A percentile compares a stretch with the other conserved stretches of the same genome.
Evolutionary conservation across 1,140 invertebrate genomes (phyloP).

Genomic region (Heterodera schachtii): DNA sequence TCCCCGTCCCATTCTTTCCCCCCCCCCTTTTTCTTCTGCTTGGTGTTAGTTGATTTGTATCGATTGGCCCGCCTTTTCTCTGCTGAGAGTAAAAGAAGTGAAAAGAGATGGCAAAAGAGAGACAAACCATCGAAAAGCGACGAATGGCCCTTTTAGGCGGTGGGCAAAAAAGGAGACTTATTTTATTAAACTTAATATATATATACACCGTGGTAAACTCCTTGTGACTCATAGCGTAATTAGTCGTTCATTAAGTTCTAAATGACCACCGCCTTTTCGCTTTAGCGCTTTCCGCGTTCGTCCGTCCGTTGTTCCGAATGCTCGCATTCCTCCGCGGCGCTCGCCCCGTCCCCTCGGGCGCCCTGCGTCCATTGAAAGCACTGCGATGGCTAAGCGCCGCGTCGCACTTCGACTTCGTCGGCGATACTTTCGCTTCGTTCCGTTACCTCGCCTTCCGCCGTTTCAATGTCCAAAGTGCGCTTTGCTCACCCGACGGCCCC

Average conservation of each 20-base stretch:
- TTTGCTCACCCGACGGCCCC: constrained; percentile 14
- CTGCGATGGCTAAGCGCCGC: not conserved
- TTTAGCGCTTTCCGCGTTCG: not conserved
- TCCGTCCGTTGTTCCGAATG: not conserved
- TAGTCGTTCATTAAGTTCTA: not conserved
- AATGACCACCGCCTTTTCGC: not conserved
- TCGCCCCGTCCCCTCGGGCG: not conserved
- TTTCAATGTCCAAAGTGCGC: constrained; percentile 35
- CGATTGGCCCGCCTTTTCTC: not conserved
- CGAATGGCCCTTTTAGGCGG: no score
- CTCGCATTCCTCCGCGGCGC: not conserved
- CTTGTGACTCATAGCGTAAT: not conserved
- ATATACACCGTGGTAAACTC: no score
- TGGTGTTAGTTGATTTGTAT: not conserved
- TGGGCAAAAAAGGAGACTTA: not conserved
- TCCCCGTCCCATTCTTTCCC: not conserved
- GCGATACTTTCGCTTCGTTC: not conserved
- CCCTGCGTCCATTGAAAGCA: not conserved
- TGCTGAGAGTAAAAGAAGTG: not conserved
- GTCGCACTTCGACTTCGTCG: constrained; percentile 11
- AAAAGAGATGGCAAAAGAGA: not conserved
- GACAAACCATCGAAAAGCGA: no score
- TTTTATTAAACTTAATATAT: not conserved
- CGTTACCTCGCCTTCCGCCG: constrained; percentile 23
- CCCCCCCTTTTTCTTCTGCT: not conserved